Evolutionary conservation across 2,888 invertebrate species (phyloP), one percentile per base, ranked within the genome.

Genomic region (Dicranocentrus wangi): DNA sequence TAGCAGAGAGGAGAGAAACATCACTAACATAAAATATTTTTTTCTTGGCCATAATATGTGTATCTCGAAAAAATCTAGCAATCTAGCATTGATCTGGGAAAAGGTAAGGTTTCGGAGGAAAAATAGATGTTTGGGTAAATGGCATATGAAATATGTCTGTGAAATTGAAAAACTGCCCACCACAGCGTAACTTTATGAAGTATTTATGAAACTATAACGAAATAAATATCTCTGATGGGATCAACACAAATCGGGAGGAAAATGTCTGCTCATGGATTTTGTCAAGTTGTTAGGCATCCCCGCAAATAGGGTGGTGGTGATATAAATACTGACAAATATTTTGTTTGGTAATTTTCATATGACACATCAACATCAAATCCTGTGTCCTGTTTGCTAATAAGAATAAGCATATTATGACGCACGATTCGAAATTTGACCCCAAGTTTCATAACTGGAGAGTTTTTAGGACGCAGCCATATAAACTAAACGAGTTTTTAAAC

Each of bases 41-140:
- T 39, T 10, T 47, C 47, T 47, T 47, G n/a, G 23, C 21, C 10
- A 55, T 55, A 51, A 68, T 63, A 27, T 39, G 60, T 17, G 1
- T 43, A 43, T 65, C 43, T 65, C 7, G 13, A 19, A 28, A 39
- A 19, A 61, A 60, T 47, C 42, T 47, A 42, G 60, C 71, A 61
- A 60, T 47, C 42, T 47, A 42, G 60, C 71, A 32, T 60, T 71
- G 60, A 71, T 71, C 71, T 60, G 71, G 60, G 60, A 71, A 71
- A 71, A 27, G 15, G 15, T 23, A 21, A n/a, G 27, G 10, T 27
- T 27, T 15, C 17, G 27, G 28, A 42, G 21, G 23, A 55, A 55
- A 63, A 42, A 42, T 55, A 15, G 21, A 63, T 10, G 42, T 27
- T 58, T 8, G 27, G 39, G 47, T 47, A 32, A 32, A 32, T 47